Evolutionary conservation across 2,113 vertebrate species (phyloP), one percentile per base, ranked within the genome.

Genomic region (Alethe diademata): DNA sequence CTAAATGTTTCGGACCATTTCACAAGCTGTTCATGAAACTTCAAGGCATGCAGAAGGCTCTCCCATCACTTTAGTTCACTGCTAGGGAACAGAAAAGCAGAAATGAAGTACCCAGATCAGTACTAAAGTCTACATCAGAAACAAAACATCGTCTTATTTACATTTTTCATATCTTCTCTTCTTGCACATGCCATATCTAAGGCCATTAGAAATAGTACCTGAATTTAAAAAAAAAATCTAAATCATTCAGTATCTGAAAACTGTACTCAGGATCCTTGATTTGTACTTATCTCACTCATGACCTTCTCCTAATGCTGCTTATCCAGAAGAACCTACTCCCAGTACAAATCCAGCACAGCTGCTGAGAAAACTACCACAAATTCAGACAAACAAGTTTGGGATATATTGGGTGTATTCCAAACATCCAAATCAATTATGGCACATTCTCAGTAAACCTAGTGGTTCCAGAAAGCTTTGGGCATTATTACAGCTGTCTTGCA

Each of bases 321-420:
- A 67, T 51, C 40, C 12, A 14, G 61, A 67, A 91, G 42, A 60
- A 85, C 14, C 38, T 62, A n/a, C 31, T 67, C 14, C 43, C n/a
- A 48, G 28, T 11, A 56, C 5, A 75, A 75, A 70, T 11, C 19
- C 38, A 81, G 35, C 42, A 69, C 6, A 86, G 47, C 19, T 70
- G 28, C 73, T 70, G 31, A 81, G 36, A 78, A 53, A 74, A 74
- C 40, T 43, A 53, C n/a, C 12, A 36, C 9, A 13, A 84, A 87
- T 19, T 48, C 22, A 71, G 45, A 20, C 31, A 60, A 75, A n/a
- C 8, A 83, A 36, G 19, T 51, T 23, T 18, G 40, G 43, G 48
- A 62, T 33, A 33, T 4, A 12, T 2, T 1, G 0, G 17, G 33
- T 2, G 0, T 45, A 66, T 47, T 74, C 47, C 66, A 79, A 88